Base-by-base conservation (phyloP, 2,888 invertebrate species). In the Alitta virens region DNA sequence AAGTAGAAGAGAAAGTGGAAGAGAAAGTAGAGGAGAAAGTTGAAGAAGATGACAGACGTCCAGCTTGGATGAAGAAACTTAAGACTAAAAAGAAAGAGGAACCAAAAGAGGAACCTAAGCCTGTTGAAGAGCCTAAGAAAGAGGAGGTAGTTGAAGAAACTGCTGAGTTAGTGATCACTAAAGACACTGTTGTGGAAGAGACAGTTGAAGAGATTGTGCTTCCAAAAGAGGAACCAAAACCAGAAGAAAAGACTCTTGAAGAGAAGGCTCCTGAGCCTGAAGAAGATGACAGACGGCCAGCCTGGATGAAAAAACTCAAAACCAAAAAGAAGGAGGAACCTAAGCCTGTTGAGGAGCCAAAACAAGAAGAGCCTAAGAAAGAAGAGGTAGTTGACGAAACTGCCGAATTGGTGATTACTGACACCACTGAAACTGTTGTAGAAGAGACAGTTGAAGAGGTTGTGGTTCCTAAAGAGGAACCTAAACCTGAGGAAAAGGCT, bases 71-170 rank as follows among this genome's bases (percentile, higher is more conserved):
- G n/a, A n/a, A n/a, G n/a, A n/a, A n/a, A n/a, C n/a, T n/a, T n/a
- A n/a, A n/a, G n/a, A n/a, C n/a, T n/a, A n/a, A n/a, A n/a, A n/a
- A n/a, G n/a, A 23, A 14, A 9, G 24, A 24, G 24, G 21, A 16
- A 21, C 25, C 24, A 3, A 54, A 54, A 25, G 23, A 56, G 43
- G n/a, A n/a, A 9, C 14, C 18, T 14, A 18, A 9, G 9, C 14
- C 12, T 18, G 12, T 2, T 9, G 53, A 53, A 40, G 12, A 14
- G 25, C n/a, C n/a, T 5, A 33, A 3, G n/a, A 33, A 53, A 14
- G 53, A 53, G 9, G 53, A 53, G 1, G 26, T n/a, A 7, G 26
- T 53, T 53, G 53, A 53, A n/a, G 53, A 53, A 16, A 33, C 53
- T 7, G 53, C 12, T 16, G 53, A 53, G 25, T 21, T 25, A n/a